These are phyloP conservation scores for Perca schrenkii DNA, from an alignment of 2,113 vertebrate genomes.

Conservation along the genomic window DNA sequence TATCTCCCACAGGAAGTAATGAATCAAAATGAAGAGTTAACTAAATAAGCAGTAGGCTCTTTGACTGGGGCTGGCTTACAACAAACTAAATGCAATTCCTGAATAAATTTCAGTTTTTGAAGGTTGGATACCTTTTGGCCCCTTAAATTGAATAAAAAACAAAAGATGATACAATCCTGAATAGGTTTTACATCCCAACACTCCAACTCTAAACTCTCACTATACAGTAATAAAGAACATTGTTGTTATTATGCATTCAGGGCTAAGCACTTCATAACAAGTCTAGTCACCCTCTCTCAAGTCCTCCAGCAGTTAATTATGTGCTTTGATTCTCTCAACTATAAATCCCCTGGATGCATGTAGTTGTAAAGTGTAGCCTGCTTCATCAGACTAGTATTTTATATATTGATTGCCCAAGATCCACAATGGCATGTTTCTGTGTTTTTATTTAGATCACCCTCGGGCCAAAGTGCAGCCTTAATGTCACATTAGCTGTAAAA, in stretches of 20 bases:
- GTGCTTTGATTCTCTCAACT: neutral
- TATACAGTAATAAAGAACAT: neutral
- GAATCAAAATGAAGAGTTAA: slow-evolving; percentile 4
- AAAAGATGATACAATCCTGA: no score
- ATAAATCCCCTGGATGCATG: no score
- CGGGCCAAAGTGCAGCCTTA: neutral
- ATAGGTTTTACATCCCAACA: neutral
- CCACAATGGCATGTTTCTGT: slow-evolving; percentile 4
- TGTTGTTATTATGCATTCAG: neutral
- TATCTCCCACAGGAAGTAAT: neutral
- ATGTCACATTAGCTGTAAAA: slow-evolving; percentile 14
- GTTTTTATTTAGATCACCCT: slow-evolving; percentile 3
- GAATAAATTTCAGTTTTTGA: neutral
- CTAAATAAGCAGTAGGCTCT: neutral
- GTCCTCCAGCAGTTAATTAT: neutral
- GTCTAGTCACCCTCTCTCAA: neutral
- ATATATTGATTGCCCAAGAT: neutral
- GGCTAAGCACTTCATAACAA: neutral
- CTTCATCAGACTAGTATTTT: neutral
- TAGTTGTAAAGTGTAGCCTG: neutral
- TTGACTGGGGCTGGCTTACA: neutral
- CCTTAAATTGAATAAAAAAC: neutral
- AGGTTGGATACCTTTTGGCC: neutral
- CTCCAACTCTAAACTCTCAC: neutral
- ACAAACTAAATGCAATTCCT: neutral